Conservation (phyloP, 2,113 vertebrate genomes). For the Rhea pennata region DNA sequence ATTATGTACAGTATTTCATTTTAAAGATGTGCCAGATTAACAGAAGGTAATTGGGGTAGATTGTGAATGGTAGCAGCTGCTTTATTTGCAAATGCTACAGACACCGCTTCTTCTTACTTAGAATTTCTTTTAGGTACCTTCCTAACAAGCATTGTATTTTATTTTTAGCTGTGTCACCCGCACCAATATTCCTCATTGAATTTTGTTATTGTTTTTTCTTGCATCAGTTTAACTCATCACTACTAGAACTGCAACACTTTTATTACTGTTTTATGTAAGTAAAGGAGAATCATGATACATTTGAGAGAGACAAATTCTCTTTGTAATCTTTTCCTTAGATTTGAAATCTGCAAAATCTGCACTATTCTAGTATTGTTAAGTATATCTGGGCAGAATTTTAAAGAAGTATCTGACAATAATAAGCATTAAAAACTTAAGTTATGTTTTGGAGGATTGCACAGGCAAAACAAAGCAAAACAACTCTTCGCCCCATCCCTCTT, state of each 20-base stretch:
- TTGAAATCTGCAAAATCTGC: not conserved
- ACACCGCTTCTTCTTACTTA: not conserved
- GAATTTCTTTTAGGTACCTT: not conserved
- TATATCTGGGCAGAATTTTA: not conserved
- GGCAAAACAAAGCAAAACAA: not conserved
- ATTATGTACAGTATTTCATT: slow-evolving; percentile 41
- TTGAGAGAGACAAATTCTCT: not conserved
- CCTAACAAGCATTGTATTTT: not conserved
- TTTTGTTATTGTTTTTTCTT: not conserved
- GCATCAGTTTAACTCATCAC: not conserved
- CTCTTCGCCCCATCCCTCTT: not conserved
- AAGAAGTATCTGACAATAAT: not conserved
- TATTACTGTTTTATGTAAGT: not conserved
- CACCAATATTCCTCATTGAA: not conserved
- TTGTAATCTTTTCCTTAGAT: not conserved
- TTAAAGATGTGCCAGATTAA: slow-evolving; percentile 59
- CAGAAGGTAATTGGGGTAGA: slow-evolving; percentile 48
- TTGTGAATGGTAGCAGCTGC: slow-evolving; percentile 27
- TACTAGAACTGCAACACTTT: not conserved
- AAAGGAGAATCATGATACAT: not conserved
- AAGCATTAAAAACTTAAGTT: not conserved
- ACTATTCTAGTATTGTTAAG: not conserved
- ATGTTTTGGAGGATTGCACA: not conserved
- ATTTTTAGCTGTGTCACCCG: not conserved
- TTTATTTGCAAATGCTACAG: slow-evolving; percentile 35